Evolutionary conservation across 2,888 invertebrate species (phyloP).

Genomic region (Archips crataeganus): DNA sequence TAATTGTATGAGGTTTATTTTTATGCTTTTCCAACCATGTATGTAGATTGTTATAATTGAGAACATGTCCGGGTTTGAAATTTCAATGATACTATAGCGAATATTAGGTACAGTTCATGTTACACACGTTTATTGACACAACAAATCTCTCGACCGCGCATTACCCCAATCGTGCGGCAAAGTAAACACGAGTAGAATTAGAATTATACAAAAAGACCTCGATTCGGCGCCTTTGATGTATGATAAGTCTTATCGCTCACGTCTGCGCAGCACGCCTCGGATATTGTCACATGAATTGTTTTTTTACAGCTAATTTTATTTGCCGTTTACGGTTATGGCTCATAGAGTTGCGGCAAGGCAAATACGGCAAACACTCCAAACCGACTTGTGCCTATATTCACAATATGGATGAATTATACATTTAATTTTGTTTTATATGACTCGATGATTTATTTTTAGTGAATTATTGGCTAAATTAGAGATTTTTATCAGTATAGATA

Average conservation of each 20-base stretch:
- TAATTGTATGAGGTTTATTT: background rate
- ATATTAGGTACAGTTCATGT: background rate
- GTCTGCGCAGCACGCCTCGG: slow-evolving; percentile 52
- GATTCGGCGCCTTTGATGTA: slow-evolving; percentile 61
- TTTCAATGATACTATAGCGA: background rate
- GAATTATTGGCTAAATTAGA: background rate
- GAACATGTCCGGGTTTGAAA: background rate
- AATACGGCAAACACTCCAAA: slow-evolving; percentile 9
- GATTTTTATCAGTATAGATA: slow-evolving; percentile 7
- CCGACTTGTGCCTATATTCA: background rate
- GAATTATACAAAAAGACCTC: slow-evolving; percentile 44
- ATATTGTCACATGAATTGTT: slow-evolving; percentile 44
- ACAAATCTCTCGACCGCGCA: slow-evolving; percentile 2
- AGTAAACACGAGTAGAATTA: slow-evolving; percentile 4
- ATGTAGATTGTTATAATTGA: background rate
- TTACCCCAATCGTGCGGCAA: slow-evolving; percentile 1
- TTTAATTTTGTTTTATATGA: no score
- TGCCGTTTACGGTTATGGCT: slow-evolving; percentile 27
- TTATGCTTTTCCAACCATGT: background rate
- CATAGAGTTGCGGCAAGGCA: slow-evolving; percentile 21
- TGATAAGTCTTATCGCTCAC: slow-evolving; percentile 57
- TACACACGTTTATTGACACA: background rate
- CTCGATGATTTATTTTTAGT: background rate
- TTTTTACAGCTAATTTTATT: slow-evolving; percentile 35
- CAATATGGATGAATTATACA: no score